Percentiles rank a stretch among this genome's conserved stretches.
Conservation (phyloP, 2,888 invertebrate species). For the Drosophila setosimentum region DNA sequence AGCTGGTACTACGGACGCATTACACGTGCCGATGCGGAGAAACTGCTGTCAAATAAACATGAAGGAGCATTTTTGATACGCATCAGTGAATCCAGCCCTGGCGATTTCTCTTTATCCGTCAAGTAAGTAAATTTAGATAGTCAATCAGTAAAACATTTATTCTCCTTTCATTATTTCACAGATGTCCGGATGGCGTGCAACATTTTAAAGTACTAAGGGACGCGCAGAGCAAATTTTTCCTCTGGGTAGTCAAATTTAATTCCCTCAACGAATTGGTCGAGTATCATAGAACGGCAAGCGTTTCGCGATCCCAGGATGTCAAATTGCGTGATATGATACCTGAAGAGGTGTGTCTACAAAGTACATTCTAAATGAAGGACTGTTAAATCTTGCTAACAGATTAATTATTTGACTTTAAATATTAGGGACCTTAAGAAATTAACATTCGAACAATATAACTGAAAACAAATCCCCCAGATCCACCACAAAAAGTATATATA, state of each 20-base stretch:
- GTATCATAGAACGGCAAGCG: conserved; percentile 98
- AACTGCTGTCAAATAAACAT: conserved; percentile 95
- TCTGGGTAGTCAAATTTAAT: conserved; percentile 99
- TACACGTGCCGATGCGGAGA: conserved; percentile 98
- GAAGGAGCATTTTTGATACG: conserved; percentile 99
- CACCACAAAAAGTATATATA: background rate
- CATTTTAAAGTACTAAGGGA: conserved; percentile 99
- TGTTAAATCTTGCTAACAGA: background rate
- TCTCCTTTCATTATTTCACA: conserved; percentile 81
- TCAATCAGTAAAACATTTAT: background rate
- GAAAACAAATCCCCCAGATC: background rate
- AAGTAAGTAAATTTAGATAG: conserved; percentile 90
- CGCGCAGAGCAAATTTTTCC: conserved; percentile 98
- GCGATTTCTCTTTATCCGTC: conserved; percentile 99
- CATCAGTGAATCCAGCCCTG: conserved; percentile 99
- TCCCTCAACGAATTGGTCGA: conserved; percentile 99
- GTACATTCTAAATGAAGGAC: background rate
- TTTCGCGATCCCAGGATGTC: conserved; percentile 98
- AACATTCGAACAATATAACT: background rate
- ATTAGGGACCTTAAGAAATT: background rate
- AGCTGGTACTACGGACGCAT: conserved; percentile 99
- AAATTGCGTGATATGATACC: conserved; percentile 97
- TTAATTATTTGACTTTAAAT: background rate
- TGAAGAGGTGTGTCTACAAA: conserved; percentile 89
- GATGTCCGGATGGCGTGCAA: conserved; percentile 97